phyloP scores from a whole-genome alignment of 2,888 invertebrate genomes.

The Eilema depressum region DNA sequence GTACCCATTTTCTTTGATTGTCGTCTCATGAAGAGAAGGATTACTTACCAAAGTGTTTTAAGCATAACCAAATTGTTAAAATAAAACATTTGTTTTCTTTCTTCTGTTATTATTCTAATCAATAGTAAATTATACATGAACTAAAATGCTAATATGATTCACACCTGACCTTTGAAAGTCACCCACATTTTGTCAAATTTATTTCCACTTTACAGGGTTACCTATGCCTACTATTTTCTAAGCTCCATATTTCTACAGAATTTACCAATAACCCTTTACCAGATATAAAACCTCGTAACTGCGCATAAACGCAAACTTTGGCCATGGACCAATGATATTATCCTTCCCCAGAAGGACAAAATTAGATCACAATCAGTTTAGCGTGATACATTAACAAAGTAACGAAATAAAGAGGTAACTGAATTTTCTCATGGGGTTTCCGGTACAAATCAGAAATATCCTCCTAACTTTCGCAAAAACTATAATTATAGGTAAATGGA shows the following conservation, averaged over 20 bases:
- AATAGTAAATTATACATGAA: no score
- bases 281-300: background rate
- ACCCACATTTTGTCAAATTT: background rate
- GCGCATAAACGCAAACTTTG: background rate
- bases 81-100: no score
- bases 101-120: no score
- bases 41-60: no score
- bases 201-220: background rate
- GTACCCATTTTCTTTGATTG: no score
- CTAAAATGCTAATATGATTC: no score
- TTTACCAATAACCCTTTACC: background rate
- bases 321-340: background rate
- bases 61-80: no score
- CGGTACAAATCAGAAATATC: conserved; percentile 1
- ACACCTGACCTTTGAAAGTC: background rate
- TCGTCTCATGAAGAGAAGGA: no score
- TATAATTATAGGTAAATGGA: conserved; percentile 3
- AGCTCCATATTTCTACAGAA: background rate
- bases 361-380: background rate
- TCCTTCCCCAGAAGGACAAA: background rate
- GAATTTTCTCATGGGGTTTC: background rate
- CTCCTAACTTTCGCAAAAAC: conserved; percentile 4
- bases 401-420: background rate
- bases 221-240: no score
- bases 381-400: conserved; percentile 1